phyloP scores from a whole-genome alignment of 2,888 invertebrate genomes.

The Dioctria linearis region DNA sequence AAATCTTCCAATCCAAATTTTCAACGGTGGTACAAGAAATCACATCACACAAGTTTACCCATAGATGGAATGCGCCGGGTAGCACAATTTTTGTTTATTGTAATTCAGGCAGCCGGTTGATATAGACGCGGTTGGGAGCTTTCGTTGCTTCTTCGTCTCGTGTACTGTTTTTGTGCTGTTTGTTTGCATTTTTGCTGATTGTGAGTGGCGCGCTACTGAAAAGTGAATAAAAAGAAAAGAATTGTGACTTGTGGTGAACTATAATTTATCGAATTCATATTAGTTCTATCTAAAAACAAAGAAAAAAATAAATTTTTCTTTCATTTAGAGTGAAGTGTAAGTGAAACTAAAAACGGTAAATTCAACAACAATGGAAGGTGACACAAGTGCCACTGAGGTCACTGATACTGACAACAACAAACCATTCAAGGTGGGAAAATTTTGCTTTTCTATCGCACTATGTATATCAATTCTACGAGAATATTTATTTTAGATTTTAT shows the following conservation, averaged over 20 bases:
- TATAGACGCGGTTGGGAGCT: constrained; percentile 50
- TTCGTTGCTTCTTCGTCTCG: constrained; percentile 49
- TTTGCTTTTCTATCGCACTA: background rate
- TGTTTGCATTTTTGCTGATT: constrained; percentile 31
- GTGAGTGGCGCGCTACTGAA: constrained; percentile 23
- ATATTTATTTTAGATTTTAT: too few relatives aligned
- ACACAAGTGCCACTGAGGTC: background rate
- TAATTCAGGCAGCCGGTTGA: constrained; percentile 49
- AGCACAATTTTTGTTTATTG: constrained; percentile 54
- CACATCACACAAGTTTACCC: too few relatives aligned
- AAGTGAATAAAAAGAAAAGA: background rate
- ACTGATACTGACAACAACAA: constrained; percentile 52
- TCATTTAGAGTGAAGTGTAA: constrained; percentile 2
- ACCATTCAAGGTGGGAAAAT: constrained; percentile 55
- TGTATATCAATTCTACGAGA: too few relatives aligned
- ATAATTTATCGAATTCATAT: background rate
- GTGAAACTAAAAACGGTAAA: constrained; percentile 16
- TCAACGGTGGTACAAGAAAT: too few relatives aligned
- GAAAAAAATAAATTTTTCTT: background rate
- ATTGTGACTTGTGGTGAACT: background rate
- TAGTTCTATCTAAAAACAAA: background rate
- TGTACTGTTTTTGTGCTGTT: constrained; percentile 21
- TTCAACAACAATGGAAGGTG: constrained; percentile 30
- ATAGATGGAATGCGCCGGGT: constrained; percentile 26
- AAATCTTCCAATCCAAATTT: background rate